Percentiles rank a stretch among this genome's conserved stretches.
These are phyloP conservation scores for Agrotis exclamationis DNA, from an alignment of 2,888 invertebrate species.

Conservation along the genomic window DNA sequence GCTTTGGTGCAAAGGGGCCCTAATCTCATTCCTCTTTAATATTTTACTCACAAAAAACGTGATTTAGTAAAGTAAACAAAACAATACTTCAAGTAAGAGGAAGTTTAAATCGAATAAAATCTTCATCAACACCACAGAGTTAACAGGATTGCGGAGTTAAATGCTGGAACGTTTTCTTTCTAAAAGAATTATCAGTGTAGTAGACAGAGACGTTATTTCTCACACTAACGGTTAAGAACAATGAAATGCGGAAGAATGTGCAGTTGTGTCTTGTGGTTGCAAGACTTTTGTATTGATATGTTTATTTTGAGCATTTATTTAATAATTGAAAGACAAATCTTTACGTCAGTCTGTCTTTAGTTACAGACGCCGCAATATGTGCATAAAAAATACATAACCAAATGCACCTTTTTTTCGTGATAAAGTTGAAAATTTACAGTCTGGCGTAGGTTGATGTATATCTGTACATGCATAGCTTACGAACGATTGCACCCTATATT, in stretches of 20 bases:
- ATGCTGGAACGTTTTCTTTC: constrained; percentile 31
- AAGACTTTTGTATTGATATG: not conserved
- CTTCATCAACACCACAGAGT: constrained; percentile 43
- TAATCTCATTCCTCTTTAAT: not conserved
- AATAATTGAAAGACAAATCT: too few relatives aligned
- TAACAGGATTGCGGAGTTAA: constrained; percentile 43
- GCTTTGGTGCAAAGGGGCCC: not conserved
- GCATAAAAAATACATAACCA: too few relatives aligned
- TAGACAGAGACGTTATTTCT: constrained; percentile 36
- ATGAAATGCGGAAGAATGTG: not conserved
- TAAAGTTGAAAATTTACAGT: too few relatives aligned
- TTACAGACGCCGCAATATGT: too few relatives aligned
- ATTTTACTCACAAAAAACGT: not conserved
- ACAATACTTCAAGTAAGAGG: constrained; percentile 10
- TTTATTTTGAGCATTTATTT: too few relatives aligned
- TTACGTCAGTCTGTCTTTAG: too few relatives aligned
- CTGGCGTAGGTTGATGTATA: too few relatives aligned
- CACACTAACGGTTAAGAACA: not conserved
- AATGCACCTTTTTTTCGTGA: too few relatives aligned
- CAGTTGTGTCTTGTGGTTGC: not conserved
- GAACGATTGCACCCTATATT: too few relatives aligned
- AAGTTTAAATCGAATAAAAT: constrained; percentile 53
- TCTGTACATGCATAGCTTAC: too few relatives aligned
- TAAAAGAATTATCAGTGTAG: constrained; percentile 23
- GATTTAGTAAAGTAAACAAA: constrained; percentile 11